Conservation (phyloP, 2,797 vertebrate species). For the Lithobates sylvaticus region DNA sequence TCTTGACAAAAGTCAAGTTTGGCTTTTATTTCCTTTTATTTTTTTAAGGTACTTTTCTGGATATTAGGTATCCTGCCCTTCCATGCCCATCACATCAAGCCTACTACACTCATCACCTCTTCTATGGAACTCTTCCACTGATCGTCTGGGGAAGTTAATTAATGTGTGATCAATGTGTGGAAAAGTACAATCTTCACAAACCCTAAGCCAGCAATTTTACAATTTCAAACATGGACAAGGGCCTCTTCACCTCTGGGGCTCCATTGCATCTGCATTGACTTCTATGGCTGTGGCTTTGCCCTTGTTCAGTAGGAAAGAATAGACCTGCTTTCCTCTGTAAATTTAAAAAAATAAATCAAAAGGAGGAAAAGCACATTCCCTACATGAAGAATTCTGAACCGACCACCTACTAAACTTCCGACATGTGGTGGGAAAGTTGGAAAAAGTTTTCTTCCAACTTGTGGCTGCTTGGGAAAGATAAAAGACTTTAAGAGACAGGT, state of each 20-base stretch:
- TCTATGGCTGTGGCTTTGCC: not conserved
- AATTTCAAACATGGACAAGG: not conserved
- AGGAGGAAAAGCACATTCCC: not conserved
- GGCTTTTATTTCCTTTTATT: too few relatives aligned
- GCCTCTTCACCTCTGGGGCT: not conserved
- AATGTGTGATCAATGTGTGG: not conserved
- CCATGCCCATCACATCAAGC: too few relatives aligned
- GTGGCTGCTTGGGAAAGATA: constrained; percentile 3
- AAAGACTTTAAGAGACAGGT: constrained; percentile 1
- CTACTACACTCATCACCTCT: not conserved
- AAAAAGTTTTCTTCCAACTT: not conserved
- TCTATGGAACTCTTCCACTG: not conserved
- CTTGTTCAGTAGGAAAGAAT: not conserved
- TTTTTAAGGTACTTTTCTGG: too few relatives aligned
- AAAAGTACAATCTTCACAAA: not conserved
- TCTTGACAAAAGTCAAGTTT: too few relatives aligned
- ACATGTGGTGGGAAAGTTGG: not conserved
- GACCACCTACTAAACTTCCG: not conserved
- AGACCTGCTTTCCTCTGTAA: not conserved
- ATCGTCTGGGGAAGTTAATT: not conserved
- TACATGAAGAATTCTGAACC: not conserved
- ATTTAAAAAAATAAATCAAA: not conserved
- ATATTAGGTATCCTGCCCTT: too few relatives aligned
- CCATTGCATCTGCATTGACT: not conserved
- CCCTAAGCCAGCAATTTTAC: too few relatives aligned